These are phyloP conservation scores for Macrochelys suwanniensis DNA, from an alignment of 2,797 vertebrate genomes.

Conservation along the genomic window DNA sequence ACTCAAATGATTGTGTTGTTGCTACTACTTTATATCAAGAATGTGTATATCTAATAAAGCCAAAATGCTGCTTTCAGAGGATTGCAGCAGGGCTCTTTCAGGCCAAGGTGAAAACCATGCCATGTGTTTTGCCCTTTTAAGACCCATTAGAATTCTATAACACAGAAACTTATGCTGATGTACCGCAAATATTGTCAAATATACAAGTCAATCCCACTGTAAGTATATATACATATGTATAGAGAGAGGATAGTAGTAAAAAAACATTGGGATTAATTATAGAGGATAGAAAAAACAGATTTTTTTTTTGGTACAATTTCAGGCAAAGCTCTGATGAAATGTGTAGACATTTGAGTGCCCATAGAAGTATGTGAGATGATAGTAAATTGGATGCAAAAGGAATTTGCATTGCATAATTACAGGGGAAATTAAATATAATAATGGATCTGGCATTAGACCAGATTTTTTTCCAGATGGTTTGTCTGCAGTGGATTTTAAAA, in stretches of 20 bases:
- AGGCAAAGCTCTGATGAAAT: not conserved
- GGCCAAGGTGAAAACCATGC: not conserved
- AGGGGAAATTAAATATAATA: not conserved
- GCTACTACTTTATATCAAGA: not conserved
- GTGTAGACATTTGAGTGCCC: not conserved
- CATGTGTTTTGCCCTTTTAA: not conserved
- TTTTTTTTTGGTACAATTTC: not conserved
- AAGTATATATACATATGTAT: not conserved
- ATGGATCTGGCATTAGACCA: not conserved
- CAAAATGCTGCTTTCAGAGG: not conserved
- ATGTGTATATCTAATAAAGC: not conserved
- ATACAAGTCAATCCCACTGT: not conserved
- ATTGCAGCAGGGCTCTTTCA: not conserved
- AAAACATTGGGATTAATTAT: not conserved
- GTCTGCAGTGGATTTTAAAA: not conserved
- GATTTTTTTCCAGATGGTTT: not conserved
- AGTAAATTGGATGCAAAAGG: not conserved
- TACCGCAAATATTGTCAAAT: not conserved
- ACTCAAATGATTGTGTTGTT: not conserved
- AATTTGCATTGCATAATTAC: not conserved
- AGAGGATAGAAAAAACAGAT: not conserved
- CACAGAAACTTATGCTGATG: not conserved
- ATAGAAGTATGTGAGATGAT: not conserved
- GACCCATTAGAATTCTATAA: not conserved
- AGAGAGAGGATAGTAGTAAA: not conserved